A percentile compares a stretch with the other conserved stretches of the same genome.
phyloP scores from a whole-genome alignment of 2,797 vertebrate species.

The Poecilia wingei region DNA sequence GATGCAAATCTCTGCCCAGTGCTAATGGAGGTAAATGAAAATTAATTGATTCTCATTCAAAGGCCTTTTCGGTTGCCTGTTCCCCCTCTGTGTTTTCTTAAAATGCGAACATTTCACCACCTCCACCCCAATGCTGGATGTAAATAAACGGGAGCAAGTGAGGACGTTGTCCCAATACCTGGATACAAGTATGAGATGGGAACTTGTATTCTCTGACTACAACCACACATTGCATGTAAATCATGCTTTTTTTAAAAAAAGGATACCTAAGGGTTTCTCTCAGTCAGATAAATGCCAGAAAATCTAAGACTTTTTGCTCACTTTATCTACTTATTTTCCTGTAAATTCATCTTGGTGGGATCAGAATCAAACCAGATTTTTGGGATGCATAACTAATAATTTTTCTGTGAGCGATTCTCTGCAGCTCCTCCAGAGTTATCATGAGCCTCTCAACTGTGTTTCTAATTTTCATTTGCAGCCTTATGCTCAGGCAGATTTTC shows the following conservation, averaged over 20 bases:
- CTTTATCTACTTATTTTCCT: neutral
- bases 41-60: conserved; percentile 85
- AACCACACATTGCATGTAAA: conserved; percentile 11
- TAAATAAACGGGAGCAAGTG: conserved; percentile 61
- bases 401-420: neutral
- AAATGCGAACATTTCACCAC: conserved; percentile 72
- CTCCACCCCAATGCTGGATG: conserved; percentile 57
- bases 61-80: conserved; percentile 73
- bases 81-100: conserved; percentile 77
- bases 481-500: neutral
- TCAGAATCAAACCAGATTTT: neutral
- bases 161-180: conserved; percentile 54
- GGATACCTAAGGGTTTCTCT: neutral
- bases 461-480: neutral
- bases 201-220: conserved; percentile 55
- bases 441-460: neutral
- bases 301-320: neutral
- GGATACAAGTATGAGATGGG: conserved; percentile 66
- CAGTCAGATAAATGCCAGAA: neutral
- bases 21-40: conserved; percentile 87
- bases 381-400: neutral
- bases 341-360: neutral
- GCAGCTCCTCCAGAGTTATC: neutral
- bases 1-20: conserved; percentile 82
- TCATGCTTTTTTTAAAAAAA: neutral